These are phyloP conservation scores for Lymantria dispar DNA, from an alignment of 2,888 invertebrate genomes.

Conservation along the genomic window DNA sequence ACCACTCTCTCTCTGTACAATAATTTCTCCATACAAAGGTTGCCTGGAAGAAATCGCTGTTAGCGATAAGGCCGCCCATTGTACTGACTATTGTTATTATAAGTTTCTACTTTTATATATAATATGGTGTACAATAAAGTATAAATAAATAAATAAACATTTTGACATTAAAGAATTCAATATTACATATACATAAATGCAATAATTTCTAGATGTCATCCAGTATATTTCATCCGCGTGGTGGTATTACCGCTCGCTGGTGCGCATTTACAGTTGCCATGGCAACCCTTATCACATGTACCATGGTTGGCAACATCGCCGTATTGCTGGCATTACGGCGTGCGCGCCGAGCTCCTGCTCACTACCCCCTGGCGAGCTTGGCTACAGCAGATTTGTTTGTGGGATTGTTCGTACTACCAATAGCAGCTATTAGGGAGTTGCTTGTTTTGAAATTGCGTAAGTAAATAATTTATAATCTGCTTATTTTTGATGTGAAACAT, in stretches of 20 bases:
- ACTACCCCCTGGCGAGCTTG: slow-evolving; percentile 86
- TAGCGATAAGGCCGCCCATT: too few species aligned
- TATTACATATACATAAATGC: too few species aligned
- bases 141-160: too few species aligned
- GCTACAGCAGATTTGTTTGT: slow-evolving; percentile 85
- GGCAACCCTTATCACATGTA: slow-evolving; percentile 44
- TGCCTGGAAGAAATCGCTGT: too few species aligned
- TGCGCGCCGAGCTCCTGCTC: slow-evolving; percentile 77
- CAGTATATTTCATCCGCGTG: slow-evolving; percentile 38
- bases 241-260: slow-evolving; percentile 43
- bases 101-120: too few species aligned
- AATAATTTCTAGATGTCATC: slow-evolving; percentile 15
- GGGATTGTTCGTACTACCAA: slow-evolving; percentile 79
- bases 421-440: slow-evolving; percentile 82
- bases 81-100: too few species aligned
- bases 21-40: too few species aligned
- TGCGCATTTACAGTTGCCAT: slow-evolving; percentile 46
- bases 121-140: too few species aligned
- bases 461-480: slow-evolving; percentile 25
- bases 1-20: too few species aligned
- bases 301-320: slow-evolving; percentile 53
- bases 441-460: slow-evolving; percentile 71
- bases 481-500: too few species aligned
- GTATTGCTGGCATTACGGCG: slow-evolving; percentile 56
- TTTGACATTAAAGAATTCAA: too few species aligned